Conservation (phyloP, 1,140 invertebrate species). For the Pogonognathellus flavescens region DNA sequence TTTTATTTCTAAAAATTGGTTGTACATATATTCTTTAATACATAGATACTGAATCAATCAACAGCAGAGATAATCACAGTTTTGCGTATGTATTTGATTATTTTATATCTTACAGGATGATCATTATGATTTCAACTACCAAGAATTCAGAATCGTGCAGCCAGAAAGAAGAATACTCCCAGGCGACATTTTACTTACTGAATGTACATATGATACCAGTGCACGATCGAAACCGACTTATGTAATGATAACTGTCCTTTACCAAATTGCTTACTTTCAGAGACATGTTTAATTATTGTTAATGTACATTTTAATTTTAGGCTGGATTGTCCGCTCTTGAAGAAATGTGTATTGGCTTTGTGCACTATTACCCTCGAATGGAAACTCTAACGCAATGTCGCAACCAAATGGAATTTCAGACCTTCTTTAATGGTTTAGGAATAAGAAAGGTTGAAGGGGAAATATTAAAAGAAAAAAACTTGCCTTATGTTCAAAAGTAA, state of each 20-base stretch:
- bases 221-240: too few species aligned
- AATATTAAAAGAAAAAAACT: neutral
- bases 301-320: neutral
- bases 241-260: too few species aligned
- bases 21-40: too few species aligned
- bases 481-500: neutral
- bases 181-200: conserved; percentile 84
- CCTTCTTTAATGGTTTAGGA: neutral
- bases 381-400: neutral
- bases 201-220: conserved; percentile 80
- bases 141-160: conserved; percentile 80
- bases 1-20: too few species aligned
- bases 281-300: too few species aligned
- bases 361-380: neutral
- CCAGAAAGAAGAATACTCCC: conserved; percentile 81
- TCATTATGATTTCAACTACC: conserved; percentile 86
- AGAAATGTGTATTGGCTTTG: neutral
- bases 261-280: too few species aligned
- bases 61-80: too few species aligned
- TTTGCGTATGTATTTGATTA: too few species aligned
- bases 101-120: too few species aligned
- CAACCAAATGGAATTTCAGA: neutral
- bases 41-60: too few species aligned
- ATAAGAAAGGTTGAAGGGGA: neutral
- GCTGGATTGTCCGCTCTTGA: neutral